Conservation (phyloP, 2,113 vertebrate species). For the Kryptolebias marmoratus region DNA sequence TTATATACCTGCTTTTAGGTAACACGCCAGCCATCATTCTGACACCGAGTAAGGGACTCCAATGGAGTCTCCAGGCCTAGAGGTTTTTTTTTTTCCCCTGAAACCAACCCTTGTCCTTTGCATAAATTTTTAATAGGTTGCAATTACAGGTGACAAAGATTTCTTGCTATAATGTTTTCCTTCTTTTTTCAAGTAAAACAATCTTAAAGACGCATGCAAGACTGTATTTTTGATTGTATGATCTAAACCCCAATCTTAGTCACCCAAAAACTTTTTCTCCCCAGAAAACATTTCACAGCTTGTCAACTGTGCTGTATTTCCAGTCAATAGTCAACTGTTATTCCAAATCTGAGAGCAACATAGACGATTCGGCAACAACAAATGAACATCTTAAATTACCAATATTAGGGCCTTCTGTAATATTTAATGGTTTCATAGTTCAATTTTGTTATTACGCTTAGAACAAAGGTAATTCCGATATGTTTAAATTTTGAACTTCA, state of each 20-base stretch:
- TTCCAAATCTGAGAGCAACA: slow-evolving; percentile 54
- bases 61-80: slow-evolving; percentile 26
- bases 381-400: slow-evolving; percentile 39
- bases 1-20: slow-evolving; percentile 69
- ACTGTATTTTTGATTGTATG: slow-evolving; percentile 62
- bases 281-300: slow-evolving; percentile 70
- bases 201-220: slow-evolving; percentile 27
- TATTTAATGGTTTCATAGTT: slow-evolving; percentile 47
- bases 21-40: slow-evolving; percentile 41
- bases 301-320: slow-evolving; percentile 70
- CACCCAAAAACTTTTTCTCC: slow-evolving; percentile 63
- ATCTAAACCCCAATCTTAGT: slow-evolving; percentile 34
- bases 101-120: slow-evolving; percentile 19
- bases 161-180: slow-evolving; percentile 45
- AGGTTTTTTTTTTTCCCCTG: background rate
- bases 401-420: slow-evolving; percentile 4
- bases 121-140: slow-evolving; percentile 71
- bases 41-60: slow-evolving; percentile 32
- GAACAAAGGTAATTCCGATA: background rate
- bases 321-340: slow-evolving; percentile 71
- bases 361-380: slow-evolving; percentile 55
- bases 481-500: background rate
- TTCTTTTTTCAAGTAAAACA: slow-evolving; percentile 29
- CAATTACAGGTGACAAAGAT: slow-evolving; percentile 35
- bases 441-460: slow-evolving; percentile 7